Base-by-base conservation (phyloP, 2,797 vertebrate genomes). In the Molossus molossus region DNA sequence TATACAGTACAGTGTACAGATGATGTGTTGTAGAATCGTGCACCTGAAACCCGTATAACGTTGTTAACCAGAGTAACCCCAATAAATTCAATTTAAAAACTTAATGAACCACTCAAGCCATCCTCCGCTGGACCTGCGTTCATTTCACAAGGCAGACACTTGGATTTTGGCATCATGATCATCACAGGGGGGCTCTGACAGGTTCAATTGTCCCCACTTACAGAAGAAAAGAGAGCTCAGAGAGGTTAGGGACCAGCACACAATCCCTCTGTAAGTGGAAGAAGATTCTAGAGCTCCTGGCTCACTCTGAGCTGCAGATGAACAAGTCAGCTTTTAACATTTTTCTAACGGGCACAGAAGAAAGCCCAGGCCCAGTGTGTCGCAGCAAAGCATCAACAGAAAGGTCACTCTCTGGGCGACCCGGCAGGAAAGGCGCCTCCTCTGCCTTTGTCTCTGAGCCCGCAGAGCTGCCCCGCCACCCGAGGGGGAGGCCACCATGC, bases 121-220 rank as follows among this genome's bases (percentile, higher is more conserved):
- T 21, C 29, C 9, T 6, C 55, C 4, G n/a, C 55, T 13, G 53
- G 50, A 8, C 21, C n/a, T 23, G 2, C 3, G 6, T 70, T 75
- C 14, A 25, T 82, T 48, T 89, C 37, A 81, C 50, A 85, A 3
- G 0, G 14, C 0, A 37, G 25, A 15, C 11, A 1, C 50, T 87
- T 1, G 2, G 2, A 3, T 12, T 88, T 20, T 37, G 23, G 64
- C n/a, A 1, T 9, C 15, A 2, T 10, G 27, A 15, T 18, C 25
- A n/a, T 11, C 4, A 0, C 9, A 0, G 13, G 10, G 6, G 13
- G 9, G 9, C 48, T 65, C 6, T 1, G 23, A 10, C 15, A 33
- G 58, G 37, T 80, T 5, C 6, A 13, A 20, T 65, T 6, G 23
- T 14, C 21, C 67, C 40, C 8, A 3, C 25, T 69, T 13, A n/a